Evolutionary conservation across 2,888 invertebrate species (phyloP), one percentile per base, ranked within the genome.

Genomic region (Charanyca ferruginea): DNA sequence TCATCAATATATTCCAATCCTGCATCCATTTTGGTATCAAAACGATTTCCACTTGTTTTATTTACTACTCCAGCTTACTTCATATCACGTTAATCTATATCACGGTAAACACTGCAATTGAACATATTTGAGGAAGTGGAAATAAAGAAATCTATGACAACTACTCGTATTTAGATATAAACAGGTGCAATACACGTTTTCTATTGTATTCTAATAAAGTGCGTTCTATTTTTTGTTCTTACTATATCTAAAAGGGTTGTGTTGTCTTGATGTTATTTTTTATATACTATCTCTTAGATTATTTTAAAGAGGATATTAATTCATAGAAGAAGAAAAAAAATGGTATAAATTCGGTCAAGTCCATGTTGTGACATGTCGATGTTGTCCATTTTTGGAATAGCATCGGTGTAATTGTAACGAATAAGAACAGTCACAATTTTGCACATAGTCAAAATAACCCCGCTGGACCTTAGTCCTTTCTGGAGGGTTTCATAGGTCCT

Each of bases 191-290:
- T 52, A 41, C 20, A 47, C 53, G 41, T 59, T 44, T 49, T 18
- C 77, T 68, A 85, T 87, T 86, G 87, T 87, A 87, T 87, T 83
- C 77, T 79, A 87, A 85, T 80, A 68, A 23, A 66, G 68, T 64
- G 70, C 68, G 77, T 55, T 62, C 73, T 52, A 73, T 41, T 73
- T 77, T 38, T 41, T 44, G 23, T 54, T 58, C 9, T 8, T 54
- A 54, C 9, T 8, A 8, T 72, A 66, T 61, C 45, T 53, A 57
- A 25, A 64, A 77, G 0, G 35, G 38, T 22, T 38, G 18, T 22
- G 4, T 8, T 48, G 45, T 55, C 38, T 38, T 32, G 1, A 11
- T 32, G 32, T 32, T 32, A 1, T 3, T 32, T n/a, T 32, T 28
- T 28, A 8, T 28, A 11, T 32, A 32, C 32, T 2, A 7, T 28